Conservation (phyloP, 2,797 vertebrate genomes). For the Diplodus sargus region DNA sequence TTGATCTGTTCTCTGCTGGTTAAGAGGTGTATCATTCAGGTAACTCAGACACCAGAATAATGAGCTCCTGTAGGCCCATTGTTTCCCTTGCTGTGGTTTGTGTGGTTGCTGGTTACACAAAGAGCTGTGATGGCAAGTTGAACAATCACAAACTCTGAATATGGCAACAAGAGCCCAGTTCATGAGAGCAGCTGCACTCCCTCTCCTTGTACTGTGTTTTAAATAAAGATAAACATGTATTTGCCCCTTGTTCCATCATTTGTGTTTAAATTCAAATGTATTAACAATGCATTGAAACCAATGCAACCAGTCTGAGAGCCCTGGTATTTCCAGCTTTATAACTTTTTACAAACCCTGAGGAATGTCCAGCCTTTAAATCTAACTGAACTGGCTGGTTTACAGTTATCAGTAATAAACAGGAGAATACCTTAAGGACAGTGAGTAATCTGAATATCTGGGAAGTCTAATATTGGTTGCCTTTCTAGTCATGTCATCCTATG, state of each 20-base stretch:
- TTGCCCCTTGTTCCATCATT: too few relatives aligned
- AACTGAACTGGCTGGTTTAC: background rate
- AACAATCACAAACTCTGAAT: background rate
- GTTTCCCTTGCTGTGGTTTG: background rate
- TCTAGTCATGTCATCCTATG: background rate
- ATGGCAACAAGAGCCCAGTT: background rate
- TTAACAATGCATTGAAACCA: too few relatives aligned
- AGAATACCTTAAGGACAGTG: slow-evolving; percentile 7
- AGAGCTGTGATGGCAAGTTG: background rate
- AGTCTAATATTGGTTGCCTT: slow-evolving; percentile 9
- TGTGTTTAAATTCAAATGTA: too few relatives aligned
- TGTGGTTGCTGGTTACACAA: background rate
- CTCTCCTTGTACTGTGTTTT: background rate
- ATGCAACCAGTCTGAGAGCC: background rate
- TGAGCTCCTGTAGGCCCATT: background rate
- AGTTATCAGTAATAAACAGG: background rate
- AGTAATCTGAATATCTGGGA: background rate
- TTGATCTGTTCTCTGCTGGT: background rate
- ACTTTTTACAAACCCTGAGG: background rate
- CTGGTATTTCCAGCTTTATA: background rate
- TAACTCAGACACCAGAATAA: background rate
- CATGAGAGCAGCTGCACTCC: background rate
- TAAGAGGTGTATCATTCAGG: background rate
- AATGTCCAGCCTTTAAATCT: background rate
- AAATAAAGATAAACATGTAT: too few relatives aligned